These are phyloP conservation scores for Cremastobaeus sp. DNA, from an alignment of 2,888 invertebrate species.

Conservation along the genomic window DNA sequence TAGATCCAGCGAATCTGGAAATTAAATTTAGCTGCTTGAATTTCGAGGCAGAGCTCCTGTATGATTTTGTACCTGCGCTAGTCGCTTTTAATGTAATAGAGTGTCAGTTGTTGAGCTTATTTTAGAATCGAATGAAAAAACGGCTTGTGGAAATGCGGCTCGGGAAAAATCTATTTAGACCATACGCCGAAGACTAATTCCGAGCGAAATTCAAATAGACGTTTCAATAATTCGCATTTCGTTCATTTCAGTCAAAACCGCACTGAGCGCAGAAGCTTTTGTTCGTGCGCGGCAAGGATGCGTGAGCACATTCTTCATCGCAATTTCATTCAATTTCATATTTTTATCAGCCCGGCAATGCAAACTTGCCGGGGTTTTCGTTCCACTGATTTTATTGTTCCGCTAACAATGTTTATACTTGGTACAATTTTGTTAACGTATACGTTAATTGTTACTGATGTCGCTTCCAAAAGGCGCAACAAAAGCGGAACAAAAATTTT, in stretches of 20 bases:
- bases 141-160: too few species aligned
- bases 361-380: constrained; percentile 1
- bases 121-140: too few species aligned
- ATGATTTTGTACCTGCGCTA: too few species aligned
- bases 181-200: too few species aligned
- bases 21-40: constrained; percentile 26
- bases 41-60: neutral
- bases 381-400: neutral
- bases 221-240: neutral
- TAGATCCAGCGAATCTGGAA: constrained; percentile 12
- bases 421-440: constrained; percentile 10
- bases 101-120: too few species aligned
- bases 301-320: neutral
- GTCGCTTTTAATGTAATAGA: too few species aligned
- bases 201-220: too few species aligned
- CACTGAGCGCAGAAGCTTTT: too few species aligned
- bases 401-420: constrained; percentile 7
- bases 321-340: neutral
- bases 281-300: neutral
- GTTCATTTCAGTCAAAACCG: neutral
- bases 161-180: too few species aligned
- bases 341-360: neutral
- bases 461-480: constrained; percentile 11
- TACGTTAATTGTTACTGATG: constrained; percentile 16
- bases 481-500: constrained; percentile 2